Percentiles rank a stretch among this genome's conserved stretches.
Evolutionary conservation across 2,113 vertebrate species (phyloP).

Genomic region (Pycnonotus jocosus): DNA sequence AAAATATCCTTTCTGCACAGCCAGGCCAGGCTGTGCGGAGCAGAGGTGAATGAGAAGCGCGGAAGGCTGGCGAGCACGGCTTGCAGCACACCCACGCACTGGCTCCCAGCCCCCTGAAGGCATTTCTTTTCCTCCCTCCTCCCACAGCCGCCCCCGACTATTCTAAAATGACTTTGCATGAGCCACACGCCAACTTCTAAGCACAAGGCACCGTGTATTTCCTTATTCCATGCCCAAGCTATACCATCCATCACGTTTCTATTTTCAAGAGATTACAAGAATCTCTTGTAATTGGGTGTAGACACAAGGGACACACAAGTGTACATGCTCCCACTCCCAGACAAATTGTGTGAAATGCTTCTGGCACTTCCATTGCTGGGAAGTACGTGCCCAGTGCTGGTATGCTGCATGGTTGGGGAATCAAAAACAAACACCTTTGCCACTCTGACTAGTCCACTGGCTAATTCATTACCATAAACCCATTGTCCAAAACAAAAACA

Average conservation of each 20-base stretch:
- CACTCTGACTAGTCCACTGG: not conserved
- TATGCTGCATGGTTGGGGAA: not conserved
- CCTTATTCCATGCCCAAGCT: not conserved
- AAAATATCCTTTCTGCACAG: not conserved
- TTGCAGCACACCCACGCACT: not conserved
- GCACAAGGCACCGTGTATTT: not conserved
- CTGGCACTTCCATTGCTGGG: not conserved
- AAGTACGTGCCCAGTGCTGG: accelerated
- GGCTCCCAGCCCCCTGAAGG: not conserved
- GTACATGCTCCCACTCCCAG: not conserved
- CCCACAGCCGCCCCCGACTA: not conserved
- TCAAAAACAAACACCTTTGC: not conserved
- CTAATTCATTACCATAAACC: constrained; percentile 19
- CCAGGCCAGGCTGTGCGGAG: not conserved
- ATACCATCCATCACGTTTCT: not conserved
- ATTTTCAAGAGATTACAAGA: not conserved
- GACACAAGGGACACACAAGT: not conserved
- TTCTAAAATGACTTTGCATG: not conserved
- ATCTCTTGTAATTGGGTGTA: not conserved
- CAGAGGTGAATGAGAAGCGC: not conserved
- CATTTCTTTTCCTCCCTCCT: constrained; percentile 22
- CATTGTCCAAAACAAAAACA: constrained; percentile 41
- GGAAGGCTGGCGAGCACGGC: not conserved
- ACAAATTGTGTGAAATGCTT: not conserved
- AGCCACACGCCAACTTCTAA: not conserved